Base-by-base conservation (phyloP, 1,140 invertebrate genomes). In the Octopus bimaculoides region DNA sequence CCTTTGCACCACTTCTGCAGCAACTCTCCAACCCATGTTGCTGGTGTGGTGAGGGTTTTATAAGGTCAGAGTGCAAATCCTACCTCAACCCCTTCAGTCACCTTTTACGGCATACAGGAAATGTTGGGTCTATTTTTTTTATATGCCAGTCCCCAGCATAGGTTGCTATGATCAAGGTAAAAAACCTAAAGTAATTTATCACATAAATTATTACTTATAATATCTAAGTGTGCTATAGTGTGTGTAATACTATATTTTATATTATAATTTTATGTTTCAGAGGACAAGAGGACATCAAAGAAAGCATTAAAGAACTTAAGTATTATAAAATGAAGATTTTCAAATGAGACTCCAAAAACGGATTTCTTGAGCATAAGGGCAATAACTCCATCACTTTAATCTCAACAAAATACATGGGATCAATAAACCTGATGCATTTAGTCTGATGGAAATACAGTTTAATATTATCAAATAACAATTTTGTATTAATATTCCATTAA, bases 271-370 rank as follows among this genome's bases (percentile, higher is more conserved):
- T 78, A 74, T 54, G 54, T 85, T 87, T 82, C 82, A 89, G 96
- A 86, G 94, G 95, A 75, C 82, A 96, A 14, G 92, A 93, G 84
- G 97, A 98, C 89, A 96, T 98, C 74, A 91, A 92, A 85, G 96
- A 97, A 87, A 96, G 95, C 89, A 94, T 98, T 82, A 85, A 91
- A 75, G 96, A 98, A 91, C 89, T 98, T 14, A 92, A 93, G 84
- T 94, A 93, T 91, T 97, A 96, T 86, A 84, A 85, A 78, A 77
- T 79, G 52, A 79, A 80, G 52, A 82, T 89, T n/a, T 88, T 89
- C 77, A 88, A 41, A 41, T 41, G 26, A 41, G 26, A 41, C 26
- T 41, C 26, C 26, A 41, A 41, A 41, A 41, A 41, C 26, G 3
- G 26, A 41, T 3, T 41, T 41, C 26, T 41, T 41, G 26, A 41